Percentiles rank a stretch among this genome's conserved stretches.
Evolutionary conservation across 2,797 vertebrate genomes (phyloP).

Genomic region (Anniella stebbinsi): DNA sequence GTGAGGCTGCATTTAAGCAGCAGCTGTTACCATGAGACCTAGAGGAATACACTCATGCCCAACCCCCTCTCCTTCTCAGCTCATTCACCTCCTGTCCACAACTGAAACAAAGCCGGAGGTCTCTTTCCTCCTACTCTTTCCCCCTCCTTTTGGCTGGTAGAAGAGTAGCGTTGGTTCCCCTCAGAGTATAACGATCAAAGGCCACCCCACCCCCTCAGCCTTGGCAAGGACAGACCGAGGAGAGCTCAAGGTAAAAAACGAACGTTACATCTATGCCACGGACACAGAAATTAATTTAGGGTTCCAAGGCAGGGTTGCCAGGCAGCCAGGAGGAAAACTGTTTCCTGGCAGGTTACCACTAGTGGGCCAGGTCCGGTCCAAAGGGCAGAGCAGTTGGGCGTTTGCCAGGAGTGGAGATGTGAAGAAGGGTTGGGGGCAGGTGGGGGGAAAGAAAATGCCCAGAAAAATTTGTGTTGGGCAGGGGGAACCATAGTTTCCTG

Average conservation of each 20-base stretch:
- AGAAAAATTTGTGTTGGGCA: no score
- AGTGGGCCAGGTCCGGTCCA: neutral
- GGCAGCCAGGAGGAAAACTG: neutral
- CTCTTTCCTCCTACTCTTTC: constrained; percentile 33
- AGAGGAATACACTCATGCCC: constrained; percentile 38
- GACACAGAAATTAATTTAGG: neutral
- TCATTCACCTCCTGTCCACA: constrained; percentile 44
- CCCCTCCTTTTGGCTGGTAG: neutral
- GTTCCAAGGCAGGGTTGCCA: neutral
- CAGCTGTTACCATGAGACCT: constrained; percentile 61
- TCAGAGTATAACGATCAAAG: constrained; percentile 17
- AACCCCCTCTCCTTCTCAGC: constrained; percentile 29
- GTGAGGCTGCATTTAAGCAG: constrained; percentile 55
- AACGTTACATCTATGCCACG: neutral
- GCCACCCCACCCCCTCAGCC: neutral
- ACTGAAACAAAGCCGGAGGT: constrained; percentile 53
- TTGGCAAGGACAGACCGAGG: neutral
- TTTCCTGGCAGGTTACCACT: neutral
- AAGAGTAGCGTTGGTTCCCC: neutral
- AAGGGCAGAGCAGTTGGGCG: neutral
- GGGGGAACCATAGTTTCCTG: no score
- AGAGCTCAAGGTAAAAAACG: neutral
- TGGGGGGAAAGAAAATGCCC: no score
- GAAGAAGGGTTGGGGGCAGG: no score
- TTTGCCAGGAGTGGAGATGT: neutral